Base-by-base conservation (phyloP, 2,113 vertebrate species). In the Ursus arctos region DNA sequence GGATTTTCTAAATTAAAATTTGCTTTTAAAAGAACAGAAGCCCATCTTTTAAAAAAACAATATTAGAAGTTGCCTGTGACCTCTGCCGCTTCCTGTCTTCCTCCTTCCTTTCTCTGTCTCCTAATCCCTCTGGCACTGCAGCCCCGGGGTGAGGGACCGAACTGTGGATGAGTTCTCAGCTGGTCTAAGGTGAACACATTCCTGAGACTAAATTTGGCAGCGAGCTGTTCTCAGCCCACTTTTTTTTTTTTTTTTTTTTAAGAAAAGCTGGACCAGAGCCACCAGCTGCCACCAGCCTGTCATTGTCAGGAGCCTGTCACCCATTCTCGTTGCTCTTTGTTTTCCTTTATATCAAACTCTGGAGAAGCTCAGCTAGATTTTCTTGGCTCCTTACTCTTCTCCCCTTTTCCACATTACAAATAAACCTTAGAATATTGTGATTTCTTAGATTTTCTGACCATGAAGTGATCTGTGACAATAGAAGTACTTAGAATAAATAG, bases 1-100 rank as follows among this genome's bases (percentile, higher is more conserved):
- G 12, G 40, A 43, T 65, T 93, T 82, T 47, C 24, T 65, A n/a
- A 51, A 47, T 69, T 76, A 79, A 67, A 67, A 47, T 85, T 89
- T 82, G 36, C 65, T 88, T 92, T 91, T 65, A 53, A 81, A 86
- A 88, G 85, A 85, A 47, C 19, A 94, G 79, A 88, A 85, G 72
- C 43, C 21, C 26, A 28, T 81, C 36, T 72, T 49, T 47, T 10
- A 26, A 59, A 57, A 43, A 22, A 43, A 43, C 6, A 43, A 1
- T 4, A 1, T 4, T 8, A 57, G 33, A 13, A 47, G 33, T 51
- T 13, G 7, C 40, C 61, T 81, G 80, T 71, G 47, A 47, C 74
- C 79, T 88, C 59, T 84, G 28, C 53, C 26, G 16, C 31, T 80
- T 69, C 31, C 59, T 69, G 18, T 36, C 77, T 31, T 6, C 28